These are phyloP conservation scores for Girardia tigrina DNA, from an alignment of 2,888 invertebrate genomes.

Conservation along the genomic window DNA sequence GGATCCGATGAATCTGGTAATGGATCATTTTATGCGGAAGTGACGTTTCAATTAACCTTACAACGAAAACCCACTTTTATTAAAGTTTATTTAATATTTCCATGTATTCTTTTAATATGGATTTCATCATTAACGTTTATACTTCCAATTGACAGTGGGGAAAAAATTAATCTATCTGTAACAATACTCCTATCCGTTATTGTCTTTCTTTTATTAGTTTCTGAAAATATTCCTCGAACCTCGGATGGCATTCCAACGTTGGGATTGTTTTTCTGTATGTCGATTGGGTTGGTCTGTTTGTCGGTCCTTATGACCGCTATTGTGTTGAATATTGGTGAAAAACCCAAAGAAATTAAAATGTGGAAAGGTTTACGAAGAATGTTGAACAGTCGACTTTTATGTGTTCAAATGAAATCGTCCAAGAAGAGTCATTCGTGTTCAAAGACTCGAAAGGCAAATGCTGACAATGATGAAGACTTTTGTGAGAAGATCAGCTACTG, in stretches of 20 bases:
- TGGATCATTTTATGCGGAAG: conserved; percentile 30
- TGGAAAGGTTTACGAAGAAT: neutral
- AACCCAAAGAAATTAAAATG: conserved; percentile 31
- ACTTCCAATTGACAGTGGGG: conserved; percentile 35
- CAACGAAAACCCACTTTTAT: conserved; percentile 34
- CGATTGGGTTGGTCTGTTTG: conserved; percentile 33
- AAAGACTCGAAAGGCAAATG: neutral
- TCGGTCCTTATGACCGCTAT: conserved; percentile 28
- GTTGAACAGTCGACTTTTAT: neutral
- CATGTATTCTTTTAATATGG: conserved; percentile 36
- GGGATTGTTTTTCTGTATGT: conserved; percentile 34
- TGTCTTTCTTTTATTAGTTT: conserved; percentile 34
- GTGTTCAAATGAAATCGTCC: neutral
- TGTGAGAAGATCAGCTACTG: conserved; percentile 27
- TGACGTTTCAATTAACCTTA: conserved; percentile 32
- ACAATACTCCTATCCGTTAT: conserved; percentile 34
- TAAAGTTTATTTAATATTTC: conserved; percentile 35
- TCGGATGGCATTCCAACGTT: conserved; percentile 34
- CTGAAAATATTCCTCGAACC: conserved; percentile 36
- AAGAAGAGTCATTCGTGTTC: neutral
- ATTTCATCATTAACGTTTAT: conserved; percentile 32
- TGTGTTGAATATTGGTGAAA: conserved; percentile 32
- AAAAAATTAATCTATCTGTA: conserved; percentile 28
- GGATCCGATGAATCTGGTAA: conserved; percentile 32
- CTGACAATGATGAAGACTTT: neutral